Evolutionary conservation across 2,113 vertebrate species (phyloP), one percentile per base, ranked within the genome.

Genomic region (Myotis brandtii): DNA sequence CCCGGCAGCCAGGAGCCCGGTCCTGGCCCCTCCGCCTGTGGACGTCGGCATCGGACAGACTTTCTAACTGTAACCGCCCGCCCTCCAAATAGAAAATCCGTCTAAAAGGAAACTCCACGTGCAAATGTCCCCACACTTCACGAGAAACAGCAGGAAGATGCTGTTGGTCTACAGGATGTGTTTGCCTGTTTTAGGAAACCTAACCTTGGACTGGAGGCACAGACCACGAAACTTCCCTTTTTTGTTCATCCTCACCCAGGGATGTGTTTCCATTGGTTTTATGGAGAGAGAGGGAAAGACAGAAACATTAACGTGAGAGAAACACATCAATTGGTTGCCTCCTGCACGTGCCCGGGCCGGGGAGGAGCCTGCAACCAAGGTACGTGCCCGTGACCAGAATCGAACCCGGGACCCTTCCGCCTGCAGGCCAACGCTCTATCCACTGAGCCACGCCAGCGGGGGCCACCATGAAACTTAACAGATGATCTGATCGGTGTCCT

Each of bases 131-230:
- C 20, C 8, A 3, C 6, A 12, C 37, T 80, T 13, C 3, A 8
- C 25, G 0, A 1, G 66, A 27, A 21, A 23, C 34, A 16, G 23
- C 37, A 12, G 62, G 52, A 50, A 20, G 3, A 1, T 0, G 25
- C 5, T 46, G 43, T 9, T 46, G 4, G 12, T 6, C 6, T 2
- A 0, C 1, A 1, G 2, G 9, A 14, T 0, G 2, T 0, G 5
- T 12, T 3, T 25, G 18, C 54, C 72, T 9, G 0, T n/a, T 34
- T n/a, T 17, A 2, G 4, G 5, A 2, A 8, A 3, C 13, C 46
- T 3, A 2, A 32, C 2, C 12, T 2, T 2, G 13, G 64, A 17
- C 21, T 54, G 6, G 69, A 40, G 0, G 12, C 25, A 1, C 0
- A 7, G 43, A 16, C 3, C 14, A 1, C 0, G 8, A 8, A 4